These are phyloP conservation scores for Upupa epops DNA, from an alignment of 2,113 vertebrate species.

Conservation along the genomic window DNA sequence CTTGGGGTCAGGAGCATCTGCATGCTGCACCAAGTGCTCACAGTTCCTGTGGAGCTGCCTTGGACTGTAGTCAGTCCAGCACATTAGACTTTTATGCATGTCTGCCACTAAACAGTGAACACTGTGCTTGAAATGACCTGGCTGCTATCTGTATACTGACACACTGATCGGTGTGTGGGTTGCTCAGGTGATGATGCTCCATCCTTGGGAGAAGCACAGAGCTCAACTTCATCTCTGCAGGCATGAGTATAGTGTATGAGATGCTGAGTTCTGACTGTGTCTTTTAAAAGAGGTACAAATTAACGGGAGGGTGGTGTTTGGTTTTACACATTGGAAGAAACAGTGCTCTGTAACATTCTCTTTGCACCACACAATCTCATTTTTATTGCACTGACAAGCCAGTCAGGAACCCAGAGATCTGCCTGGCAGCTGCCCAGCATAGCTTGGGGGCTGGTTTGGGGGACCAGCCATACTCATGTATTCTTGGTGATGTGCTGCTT, in stretches of 20 bases:
- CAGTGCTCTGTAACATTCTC: not conserved
- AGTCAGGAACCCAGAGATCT: not conserved
- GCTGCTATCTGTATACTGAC: not conserved
- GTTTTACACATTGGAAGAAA: not conserved
- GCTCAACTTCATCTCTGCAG: not conserved
- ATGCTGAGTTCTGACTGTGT: not conserved
- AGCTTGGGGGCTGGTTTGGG: not conserved
- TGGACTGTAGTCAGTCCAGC: not conserved
- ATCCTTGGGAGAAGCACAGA: not conserved
- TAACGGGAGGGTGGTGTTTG: not conserved
- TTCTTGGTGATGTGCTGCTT: not conserved
- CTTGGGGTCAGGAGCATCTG: rapidly evolving
- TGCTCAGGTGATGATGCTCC: not conserved
- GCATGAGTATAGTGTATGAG: not conserved
- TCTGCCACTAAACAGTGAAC: not conserved
- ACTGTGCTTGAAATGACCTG: not conserved
- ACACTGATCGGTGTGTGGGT: not conserved
- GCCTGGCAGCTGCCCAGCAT: not conserved
- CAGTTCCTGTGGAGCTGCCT: not conserved
- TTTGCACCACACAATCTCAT: not conserved
- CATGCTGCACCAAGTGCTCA: not conserved
- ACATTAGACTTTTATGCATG: not conserved
- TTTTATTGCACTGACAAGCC: not conserved
- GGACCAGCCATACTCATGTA: rapidly evolving
- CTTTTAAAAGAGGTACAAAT: not conserved